Evolutionary conservation across 2,888 invertebrate genomes (phyloP), one percentile per base, ranked within the genome.

Genomic region (Cerceris rybyensis): DNA sequence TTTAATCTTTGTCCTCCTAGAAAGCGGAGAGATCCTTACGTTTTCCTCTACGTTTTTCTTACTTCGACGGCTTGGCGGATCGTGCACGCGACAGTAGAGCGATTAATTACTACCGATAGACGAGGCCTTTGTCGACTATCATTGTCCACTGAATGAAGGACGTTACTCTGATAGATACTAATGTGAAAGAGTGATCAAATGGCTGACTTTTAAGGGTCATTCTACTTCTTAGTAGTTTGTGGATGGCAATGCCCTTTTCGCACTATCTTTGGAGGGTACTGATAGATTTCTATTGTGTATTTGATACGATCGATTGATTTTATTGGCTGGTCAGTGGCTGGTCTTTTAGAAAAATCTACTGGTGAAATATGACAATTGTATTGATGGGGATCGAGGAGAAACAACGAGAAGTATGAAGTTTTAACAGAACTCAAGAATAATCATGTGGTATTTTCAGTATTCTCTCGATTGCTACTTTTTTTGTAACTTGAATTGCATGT

Each of bases 61-160:
- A 68, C 43, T n/a, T 61, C 46, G 60, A 75, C 43, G 50, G 41
- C 17, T 16, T n/a, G 39, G 46, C 13, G 28, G 28, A 28, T 4
- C 28, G 28, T 28, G 28, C 2, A 28, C 28, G 28, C 28, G 28
- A 4, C n/a, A 64, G 28, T 65, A 69, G 42, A 54, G 42, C 76
- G 76, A 79, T 79, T 79, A 76, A 79, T 79, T 76, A 58, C 78
- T 66, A 60, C 69, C 57, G 78, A 79, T 76, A 79, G 16, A 9
- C 65, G 14, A 17, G 8, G 14, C 8, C 60, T 49, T 49, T 50
- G 41, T 59, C 7, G 2, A 7, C 41, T 39, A 2, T 46, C 50
- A 49, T 60, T 39, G 46, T 71, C 59, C 7, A 8, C 28, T 9
- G 8, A 64, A 55, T 65, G 68, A 68, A 75, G n/a, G n/a, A 11